A percentile compares a stretch with the other conserved stretches of the same genome.
phyloP scores from a whole-genome alignment of 2,888 invertebrate species.

The Eurois occulta region DNA sequence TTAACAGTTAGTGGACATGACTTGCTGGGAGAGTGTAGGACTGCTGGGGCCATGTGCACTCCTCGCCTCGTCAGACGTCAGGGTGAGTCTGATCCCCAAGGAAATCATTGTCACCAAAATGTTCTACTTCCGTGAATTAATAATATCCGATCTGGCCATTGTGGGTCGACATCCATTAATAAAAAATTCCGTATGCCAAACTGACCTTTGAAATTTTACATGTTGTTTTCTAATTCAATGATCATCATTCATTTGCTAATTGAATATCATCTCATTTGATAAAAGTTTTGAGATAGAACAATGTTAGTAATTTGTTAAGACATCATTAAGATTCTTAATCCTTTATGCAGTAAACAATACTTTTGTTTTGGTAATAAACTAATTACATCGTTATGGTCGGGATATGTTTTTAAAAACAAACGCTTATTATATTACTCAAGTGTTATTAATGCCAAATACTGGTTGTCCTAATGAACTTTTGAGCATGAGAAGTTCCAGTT shows the following conservation, averaged over 20 bases:
- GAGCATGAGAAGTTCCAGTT: constrained; percentile 42
- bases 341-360: constrained; percentile 11
- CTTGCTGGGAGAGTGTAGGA: constrained; percentile 90
- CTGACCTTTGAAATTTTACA: constrained; percentile 62
- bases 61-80: constrained; percentile 86
- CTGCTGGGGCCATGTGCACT: constrained; percentile 89
- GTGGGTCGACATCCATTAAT: constrained; percentile 58
- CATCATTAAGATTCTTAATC: constrained; percentile 30
- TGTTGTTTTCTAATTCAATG: constrained; percentile 70
- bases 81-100: constrained; percentile 83
- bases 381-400: constrained; percentile 41
- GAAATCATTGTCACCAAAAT: constrained; percentile 48
- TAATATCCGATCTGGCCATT: constrained; percentile 40
- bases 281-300: constrained; percentile 15
- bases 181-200: constrained; percentile 60
- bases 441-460: constrained; percentile 28
- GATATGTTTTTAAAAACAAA: constrained; percentile 44
- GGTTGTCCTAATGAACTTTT: constrained; percentile 24
- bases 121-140: constrained; percentile 54
- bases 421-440: constrained; percentile 6
- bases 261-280: constrained; percentile 27
- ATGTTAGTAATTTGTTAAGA: constrained; percentile 17
- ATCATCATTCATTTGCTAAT: too few species aligned
- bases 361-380: constrained; percentile 30
- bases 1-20: constrained; percentile 80